Percentiles rank a stretch among this genome's conserved stretches.
Evolutionary conservation across 2,888 invertebrate genomes (phyloP).

Genomic region (Pristionchus entomophagus): DNA sequence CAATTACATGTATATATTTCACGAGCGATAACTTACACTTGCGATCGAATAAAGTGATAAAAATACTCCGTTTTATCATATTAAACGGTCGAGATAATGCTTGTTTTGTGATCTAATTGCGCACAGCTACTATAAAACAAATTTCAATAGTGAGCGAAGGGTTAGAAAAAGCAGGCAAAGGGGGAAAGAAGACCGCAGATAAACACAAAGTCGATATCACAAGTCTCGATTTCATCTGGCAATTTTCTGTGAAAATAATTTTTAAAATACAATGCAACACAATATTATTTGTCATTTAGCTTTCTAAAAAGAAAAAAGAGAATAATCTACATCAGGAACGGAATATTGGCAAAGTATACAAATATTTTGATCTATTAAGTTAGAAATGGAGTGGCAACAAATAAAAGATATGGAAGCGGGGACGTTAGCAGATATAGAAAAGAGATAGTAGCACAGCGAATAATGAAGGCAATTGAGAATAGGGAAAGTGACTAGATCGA

Average conservation of each 20-base stretch:
- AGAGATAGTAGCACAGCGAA: slow-evolving; percentile 1
- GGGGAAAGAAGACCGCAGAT: not conserved
- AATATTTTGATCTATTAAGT: slow-evolving; percentile 32
- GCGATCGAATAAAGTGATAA: no score
- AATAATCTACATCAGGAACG: slow-evolving; percentile 31
- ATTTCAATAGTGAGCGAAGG: slow-evolving; percentile 14
- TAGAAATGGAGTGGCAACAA: not conserved
- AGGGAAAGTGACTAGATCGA: slow-evolving; percentile 30
- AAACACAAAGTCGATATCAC: slow-evolving; percentile 13
- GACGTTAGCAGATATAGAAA: slow-evolving; percentile 11
- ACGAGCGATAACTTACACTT: no score
- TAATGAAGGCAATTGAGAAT: slow-evolving; percentile 23
- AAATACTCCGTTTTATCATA: slow-evolving; percentile 32
- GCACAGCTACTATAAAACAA: slow-evolving; percentile 36
- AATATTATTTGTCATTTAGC: slow-evolving; percentile 36
- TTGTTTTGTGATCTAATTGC: slow-evolving; percentile 25
- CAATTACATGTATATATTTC: no score
- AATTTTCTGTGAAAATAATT: slow-evolving; percentile 38
- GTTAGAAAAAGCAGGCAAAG: slow-evolving; percentile 24
- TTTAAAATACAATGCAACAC: slow-evolving; percentile 39
- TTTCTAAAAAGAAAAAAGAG: not conserved
- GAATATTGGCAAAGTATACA: slow-evolving; percentile 34
- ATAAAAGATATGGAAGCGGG: slow-evolving; percentile 26
- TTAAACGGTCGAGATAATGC: slow-evolving; percentile 34
- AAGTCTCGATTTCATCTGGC: slow-evolving; percentile 40